phyloP scores from a whole-genome alignment of 92 coral and sea anemone genomes.

The Diadumene lineata region DNA sequence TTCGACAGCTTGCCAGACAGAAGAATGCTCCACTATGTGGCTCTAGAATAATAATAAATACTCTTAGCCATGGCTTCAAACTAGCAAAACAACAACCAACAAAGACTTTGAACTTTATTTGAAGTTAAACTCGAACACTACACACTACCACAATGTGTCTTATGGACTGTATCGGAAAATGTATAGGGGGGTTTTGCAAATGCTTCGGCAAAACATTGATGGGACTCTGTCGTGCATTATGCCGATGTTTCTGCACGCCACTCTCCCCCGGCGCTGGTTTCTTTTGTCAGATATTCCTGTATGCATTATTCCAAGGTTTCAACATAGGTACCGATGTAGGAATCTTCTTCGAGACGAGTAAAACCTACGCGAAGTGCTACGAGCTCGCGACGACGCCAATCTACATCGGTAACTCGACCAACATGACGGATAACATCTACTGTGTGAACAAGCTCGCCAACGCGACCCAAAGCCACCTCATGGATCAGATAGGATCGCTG shows the following conservation, averaged over 20 bases:
- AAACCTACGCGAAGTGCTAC: constrained; percentile 65
- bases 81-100: no score
- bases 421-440: constrained; percentile 71
- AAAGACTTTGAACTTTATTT: no score
- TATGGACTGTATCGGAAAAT: constrained; percentile 49
- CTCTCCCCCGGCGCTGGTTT: constrained; percentile 79
- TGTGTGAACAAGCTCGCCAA: constrained; percentile 65
- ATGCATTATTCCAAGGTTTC: constrained; percentile 87
- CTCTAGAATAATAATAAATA: no score
- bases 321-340: constrained; percentile 89
- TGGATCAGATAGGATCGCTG: constrained; percentile 66
- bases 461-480: constrained; percentile 64
- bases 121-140: no score
- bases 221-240: constrained; percentile 73
- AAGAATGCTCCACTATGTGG: no score
- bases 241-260: constrained; percentile 82
- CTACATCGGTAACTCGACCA: constrained; percentile 60
- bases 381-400: constrained; percentile 59
- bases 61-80: no score
- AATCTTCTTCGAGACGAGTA: constrained; percentile 70
- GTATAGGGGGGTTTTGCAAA: constrained; percentile 57
- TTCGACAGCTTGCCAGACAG: no score
- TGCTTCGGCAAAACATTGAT: constrained; percentile 73
- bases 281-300: constrained; percentile 72
- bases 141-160: constrained; percentile 30